Conservation (phyloP, 2,113 vertebrate species). For the Charadrius vociferus region DNA sequence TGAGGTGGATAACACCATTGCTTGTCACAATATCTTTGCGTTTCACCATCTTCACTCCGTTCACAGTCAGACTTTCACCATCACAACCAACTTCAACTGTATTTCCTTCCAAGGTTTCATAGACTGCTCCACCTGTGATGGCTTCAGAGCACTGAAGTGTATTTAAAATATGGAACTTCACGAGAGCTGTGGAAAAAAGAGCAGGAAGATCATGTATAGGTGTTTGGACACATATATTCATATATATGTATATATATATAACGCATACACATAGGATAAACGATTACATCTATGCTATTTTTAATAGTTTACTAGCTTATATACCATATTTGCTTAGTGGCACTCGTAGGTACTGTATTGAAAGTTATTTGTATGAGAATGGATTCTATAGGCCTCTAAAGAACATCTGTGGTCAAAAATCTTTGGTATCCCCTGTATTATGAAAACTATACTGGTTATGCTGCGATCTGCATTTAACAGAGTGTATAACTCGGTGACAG, state of each 20-base stretch:
- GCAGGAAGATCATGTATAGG: background rate
- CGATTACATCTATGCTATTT: background rate
- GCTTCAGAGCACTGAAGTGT: slow-evolving; percentile 94
- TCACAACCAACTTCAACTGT: slow-evolving; percentile 93
- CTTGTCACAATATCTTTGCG: slow-evolving; percentile 94
- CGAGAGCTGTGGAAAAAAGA: slow-evolving; percentile 78
- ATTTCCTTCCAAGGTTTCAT: slow-evolving; percentile 91
- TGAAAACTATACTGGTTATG: background rate
- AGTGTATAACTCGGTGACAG: background rate
- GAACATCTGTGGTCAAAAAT: background rate
- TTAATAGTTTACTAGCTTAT: background rate
- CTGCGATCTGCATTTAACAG: background rate
- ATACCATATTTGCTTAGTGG: background rate
- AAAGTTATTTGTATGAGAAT: background rate
- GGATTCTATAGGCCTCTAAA: background rate
- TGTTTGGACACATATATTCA: background rate
- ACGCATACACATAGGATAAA: background rate
- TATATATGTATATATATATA: fast-evolving
- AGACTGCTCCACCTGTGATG: slow-evolving; percentile 86
- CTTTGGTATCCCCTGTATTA: background rate
- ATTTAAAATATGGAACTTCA: slow-evolving; percentile 92
- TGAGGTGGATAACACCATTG: slow-evolving; percentile 95
- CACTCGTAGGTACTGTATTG: background rate
- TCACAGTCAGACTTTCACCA: slow-evolving; percentile 92
- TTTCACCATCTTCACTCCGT: slow-evolving; percentile 92